Evolutionary conservation across 2,797 vertebrate species (phyloP).

Genomic region (Sebastes matsubarae): DNA sequence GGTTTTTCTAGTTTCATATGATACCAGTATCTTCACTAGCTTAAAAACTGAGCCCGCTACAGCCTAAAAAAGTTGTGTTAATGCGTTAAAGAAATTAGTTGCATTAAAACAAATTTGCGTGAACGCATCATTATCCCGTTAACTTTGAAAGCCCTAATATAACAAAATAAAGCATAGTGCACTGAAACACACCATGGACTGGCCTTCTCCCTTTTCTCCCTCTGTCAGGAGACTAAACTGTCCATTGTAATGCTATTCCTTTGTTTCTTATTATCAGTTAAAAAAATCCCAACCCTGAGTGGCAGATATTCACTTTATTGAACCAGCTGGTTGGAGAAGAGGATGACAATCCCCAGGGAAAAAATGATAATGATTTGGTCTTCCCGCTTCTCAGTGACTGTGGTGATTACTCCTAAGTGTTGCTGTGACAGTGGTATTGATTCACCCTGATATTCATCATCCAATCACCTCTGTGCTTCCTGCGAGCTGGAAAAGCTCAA

Average conservation of each 20-base stretch:
- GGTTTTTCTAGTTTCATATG: no score
- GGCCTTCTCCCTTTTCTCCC: neutral
- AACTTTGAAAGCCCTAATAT: no score
- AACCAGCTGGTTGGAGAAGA: slow-evolving; percentile 19
- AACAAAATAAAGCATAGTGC: neutral
- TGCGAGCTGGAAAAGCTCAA: slow-evolving; percentile 14
- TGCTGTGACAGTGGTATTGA: slow-evolving; percentile 66
- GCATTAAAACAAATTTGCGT: no score
- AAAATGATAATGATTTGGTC: slow-evolving; percentile 50
- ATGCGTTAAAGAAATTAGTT: no score
- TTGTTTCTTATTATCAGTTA: neutral
- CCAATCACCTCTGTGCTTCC: slow-evolving; percentile 34
- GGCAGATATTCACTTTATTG: slow-evolving; percentile 15
- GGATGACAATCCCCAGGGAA: slow-evolving; percentile 10
- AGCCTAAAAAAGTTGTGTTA: no score
- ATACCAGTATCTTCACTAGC: no score
- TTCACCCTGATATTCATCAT: slow-evolving; percentile 63
- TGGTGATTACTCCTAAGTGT: slow-evolving; percentile 62
- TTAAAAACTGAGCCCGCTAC: no score
- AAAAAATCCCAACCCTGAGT: neutral
- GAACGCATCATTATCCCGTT: no score
- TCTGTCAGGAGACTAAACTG: neutral
- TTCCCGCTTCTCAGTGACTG: slow-evolving; percentile 26
- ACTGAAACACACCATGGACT: neutral
- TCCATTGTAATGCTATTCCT: neutral